phyloP scores from a whole-genome alignment of 2,113 vertebrate genomes.

The Labrus mixtus region DNA sequence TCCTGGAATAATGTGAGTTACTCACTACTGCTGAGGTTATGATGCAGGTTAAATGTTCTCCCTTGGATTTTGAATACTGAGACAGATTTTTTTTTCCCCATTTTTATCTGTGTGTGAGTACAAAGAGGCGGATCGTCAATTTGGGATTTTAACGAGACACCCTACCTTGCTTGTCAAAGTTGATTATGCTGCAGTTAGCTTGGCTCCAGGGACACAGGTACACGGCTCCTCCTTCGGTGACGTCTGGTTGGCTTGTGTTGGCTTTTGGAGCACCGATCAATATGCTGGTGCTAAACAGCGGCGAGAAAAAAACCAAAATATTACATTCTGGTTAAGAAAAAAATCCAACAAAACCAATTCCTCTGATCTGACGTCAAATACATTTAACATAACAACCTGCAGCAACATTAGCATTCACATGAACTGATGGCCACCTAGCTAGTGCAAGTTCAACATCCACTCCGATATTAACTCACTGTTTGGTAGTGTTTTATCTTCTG shows the following conservation, averaged over 20 bases:
- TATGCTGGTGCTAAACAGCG: constrained; percentile 81
- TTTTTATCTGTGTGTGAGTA: not conserved
- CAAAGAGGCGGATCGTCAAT: not conserved
- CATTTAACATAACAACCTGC: too few species aligned
- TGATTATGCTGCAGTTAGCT: constrained; percentile 76
- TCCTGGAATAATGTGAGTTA: constrained; percentile 30
- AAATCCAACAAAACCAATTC: too few species aligned
- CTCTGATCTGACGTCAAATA: too few species aligned
- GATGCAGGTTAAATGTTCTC: constrained; percentile 24
- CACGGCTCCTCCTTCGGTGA: constrained; percentile 89
- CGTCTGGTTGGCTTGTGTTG: constrained; percentile 86
- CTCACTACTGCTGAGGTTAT: constrained; percentile 26
- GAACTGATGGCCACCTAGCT: too few species aligned
- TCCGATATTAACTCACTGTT: too few species aligned
- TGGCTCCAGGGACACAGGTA: constrained; percentile 88
- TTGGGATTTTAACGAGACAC: constrained; percentile 24
- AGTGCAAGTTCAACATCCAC: too few species aligned
- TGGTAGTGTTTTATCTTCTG: too few species aligned
- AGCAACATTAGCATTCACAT: too few species aligned
- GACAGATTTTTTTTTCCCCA: not conserved
- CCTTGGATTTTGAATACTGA: constrained; percentile 19
- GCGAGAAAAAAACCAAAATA: constrained; percentile 33
- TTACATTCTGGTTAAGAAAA: not conserved
- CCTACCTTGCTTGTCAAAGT: constrained; percentile 89
- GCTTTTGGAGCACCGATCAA: constrained; percentile 93